Conservation (phyloP, 2,888 invertebrate species). For the Microdon myrmicae region DNA sequence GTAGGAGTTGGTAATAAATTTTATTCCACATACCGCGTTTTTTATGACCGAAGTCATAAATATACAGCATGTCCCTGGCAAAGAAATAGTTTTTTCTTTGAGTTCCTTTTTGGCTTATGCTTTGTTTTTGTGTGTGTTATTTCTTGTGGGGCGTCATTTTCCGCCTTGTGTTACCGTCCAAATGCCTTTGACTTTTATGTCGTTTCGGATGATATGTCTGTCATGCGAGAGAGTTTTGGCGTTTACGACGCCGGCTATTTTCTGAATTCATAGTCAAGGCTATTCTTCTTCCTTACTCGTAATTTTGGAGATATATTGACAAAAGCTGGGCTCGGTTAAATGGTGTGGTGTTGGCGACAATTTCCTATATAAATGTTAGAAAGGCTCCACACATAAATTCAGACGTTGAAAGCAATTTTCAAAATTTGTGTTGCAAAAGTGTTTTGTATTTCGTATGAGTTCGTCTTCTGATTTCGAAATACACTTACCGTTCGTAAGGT, state of each 20-base stretch:
- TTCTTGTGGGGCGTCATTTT: slow-evolving; percentile 4
- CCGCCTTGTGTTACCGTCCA: slow-evolving; percentile 13
- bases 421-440: too few species aligned
- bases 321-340: too few species aligned
- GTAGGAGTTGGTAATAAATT: slow-evolving; percentile 44
- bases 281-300: too few species aligned
- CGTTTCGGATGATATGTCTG: slow-evolving; percentile 32
- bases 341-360: too few species aligned
- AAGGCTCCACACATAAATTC: too few species aligned
- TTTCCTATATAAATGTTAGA: too few species aligned
- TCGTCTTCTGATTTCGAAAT: too few species aligned
- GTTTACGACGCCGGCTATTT: slow-evolving; percentile 17
- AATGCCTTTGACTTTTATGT: slow-evolving; percentile 40
- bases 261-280: slow-evolving; percentile 17
- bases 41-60: slow-evolving; percentile 51
- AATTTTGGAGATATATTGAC: slow-evolving; percentile 12
- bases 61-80: slow-evolving; percentile 45
- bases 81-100: slow-evolving; percentile 40
- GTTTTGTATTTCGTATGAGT: too few species aligned
- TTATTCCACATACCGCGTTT: slow-evolving; percentile 42
- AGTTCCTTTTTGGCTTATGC: too few species aligned
- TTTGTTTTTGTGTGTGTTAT: slow-evolving; percentile 13
- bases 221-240: slow-evolving; percentile 17
- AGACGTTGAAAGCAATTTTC: too few species aligned
- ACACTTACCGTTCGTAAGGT: too few species aligned